These are phyloP conservation scores for Phalacrocorax aristotelis DNA, from an alignment of 2,113 vertebrate species.

Conservation along the genomic window DNA sequence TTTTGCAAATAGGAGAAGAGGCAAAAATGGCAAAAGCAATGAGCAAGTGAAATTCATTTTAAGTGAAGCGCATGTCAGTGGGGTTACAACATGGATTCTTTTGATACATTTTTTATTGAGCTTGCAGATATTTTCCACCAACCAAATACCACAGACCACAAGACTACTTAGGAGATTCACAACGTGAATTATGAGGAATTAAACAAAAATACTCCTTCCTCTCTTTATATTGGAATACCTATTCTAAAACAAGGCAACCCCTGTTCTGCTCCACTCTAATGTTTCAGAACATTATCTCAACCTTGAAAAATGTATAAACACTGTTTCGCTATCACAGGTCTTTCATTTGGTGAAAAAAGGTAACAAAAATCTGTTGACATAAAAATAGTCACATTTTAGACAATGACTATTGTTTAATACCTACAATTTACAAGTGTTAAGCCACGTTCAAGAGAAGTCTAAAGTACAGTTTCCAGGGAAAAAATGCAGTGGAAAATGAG, in stretches of 20 bases:
- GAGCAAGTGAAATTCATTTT: neutral
- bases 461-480: neutral
- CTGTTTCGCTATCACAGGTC: neutral
- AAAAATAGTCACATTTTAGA: neutral
- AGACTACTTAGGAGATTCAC: neutral
- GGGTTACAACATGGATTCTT: constrained; percentile 9
- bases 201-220: neutral
- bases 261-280: neutral
- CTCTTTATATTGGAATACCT: neutral
- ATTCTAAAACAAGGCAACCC: neutral
- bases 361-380: neutral
- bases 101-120: neutral
- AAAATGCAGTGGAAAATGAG: neutral
- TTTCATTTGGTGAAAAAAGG: neutral
- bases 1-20: neutral
- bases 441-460: neutral
- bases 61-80: neutral
- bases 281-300: neutral
- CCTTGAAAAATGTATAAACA: neutral
- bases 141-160: neutral
- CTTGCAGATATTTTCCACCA: constrained; percentile 32
- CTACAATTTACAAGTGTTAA: neutral
- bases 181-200: neutral
- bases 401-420: neutral
- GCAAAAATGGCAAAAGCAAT: neutral